phyloP scores from a whole-genome alignment of 1,140 invertebrate genomes.

The Thrips palmi region DNA sequence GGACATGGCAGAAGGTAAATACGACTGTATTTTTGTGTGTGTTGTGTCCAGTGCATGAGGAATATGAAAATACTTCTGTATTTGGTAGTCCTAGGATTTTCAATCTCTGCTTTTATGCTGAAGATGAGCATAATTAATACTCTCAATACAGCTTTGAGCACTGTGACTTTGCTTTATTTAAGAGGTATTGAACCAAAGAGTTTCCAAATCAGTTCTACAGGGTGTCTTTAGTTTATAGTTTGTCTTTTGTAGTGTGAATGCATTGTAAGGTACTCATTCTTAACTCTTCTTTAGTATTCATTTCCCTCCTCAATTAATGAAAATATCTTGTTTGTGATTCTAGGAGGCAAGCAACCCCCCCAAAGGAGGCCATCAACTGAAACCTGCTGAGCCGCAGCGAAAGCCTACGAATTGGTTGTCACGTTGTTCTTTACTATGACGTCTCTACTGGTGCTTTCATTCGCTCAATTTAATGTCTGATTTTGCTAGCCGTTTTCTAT shows the following conservation, averaged over 20 bases:
- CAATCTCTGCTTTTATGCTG: too few species aligned
- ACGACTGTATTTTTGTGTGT: conserved; percentile 18
- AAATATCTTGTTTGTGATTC: conserved; percentile 16
- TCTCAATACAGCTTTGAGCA: too few species aligned
- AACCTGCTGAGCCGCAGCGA: conserved; percentile 45
- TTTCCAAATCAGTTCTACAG: neutral
- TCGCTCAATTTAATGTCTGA: neutral
- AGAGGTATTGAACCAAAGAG: too few species aligned
- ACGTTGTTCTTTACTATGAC: conserved; percentile 57
- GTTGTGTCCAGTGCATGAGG: too few species aligned
- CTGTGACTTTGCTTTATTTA: too few species aligned
- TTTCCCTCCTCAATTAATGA: too few species aligned
- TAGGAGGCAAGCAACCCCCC: conserved; percentile 66
- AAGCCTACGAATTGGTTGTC: conserved; percentile 54
- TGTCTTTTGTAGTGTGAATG: conserved; percentile 12
- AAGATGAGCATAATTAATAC: too few species aligned
- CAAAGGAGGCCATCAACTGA: conserved; percentile 50
- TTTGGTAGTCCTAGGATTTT: too few species aligned
- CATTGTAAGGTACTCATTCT: conserved; percentile 10
- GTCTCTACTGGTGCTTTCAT: conserved; percentile 20
- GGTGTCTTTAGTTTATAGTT: neutral
- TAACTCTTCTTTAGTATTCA: conserved; percentile 17
- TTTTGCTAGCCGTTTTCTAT: too few species aligned
- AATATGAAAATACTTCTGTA: too few species aligned
- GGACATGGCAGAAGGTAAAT: conserved; percentile 32